Base-by-base conservation (phyloP, 2,113 vertebrate genomes). In the Falco punctatus region DNA sequence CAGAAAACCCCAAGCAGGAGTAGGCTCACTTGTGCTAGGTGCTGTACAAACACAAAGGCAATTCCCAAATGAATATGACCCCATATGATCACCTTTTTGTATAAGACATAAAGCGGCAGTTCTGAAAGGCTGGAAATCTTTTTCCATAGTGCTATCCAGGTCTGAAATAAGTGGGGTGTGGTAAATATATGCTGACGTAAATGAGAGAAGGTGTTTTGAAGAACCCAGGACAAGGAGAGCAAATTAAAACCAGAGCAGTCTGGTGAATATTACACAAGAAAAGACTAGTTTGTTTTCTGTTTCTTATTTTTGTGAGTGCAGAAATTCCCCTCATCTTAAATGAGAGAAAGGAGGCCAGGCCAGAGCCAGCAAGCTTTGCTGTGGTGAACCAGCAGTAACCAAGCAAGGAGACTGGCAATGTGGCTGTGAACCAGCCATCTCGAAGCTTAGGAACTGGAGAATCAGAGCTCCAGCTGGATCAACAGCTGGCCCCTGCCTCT, bases 161-260 rank as follows among this genome's bases (percentile, higher is more conserved):
- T 88, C 87, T 96, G 94, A 87, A 95, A 92, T 94, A 95, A 95
- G 71, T 40, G 87, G 86, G 96, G 91, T 94, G 85, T 97, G 92
- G 95, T 92, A 96, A 91, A 95, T 94, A 91, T 66, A 19, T 14
- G 51, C 84, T 97, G 97, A 97, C 74, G 38, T 95, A 85, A 94
- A 95, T 82, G 62, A 90, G 55, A 71, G 83, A 91, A 97, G 94
- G 94, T 97, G 94, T 97, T 97, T 82, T 90, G 87, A 95, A 95
- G 94, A 91, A 65, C 58, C 32, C 81, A 51, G 67, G 70, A 70
- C 49, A 79, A 74, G 59, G 46, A 96, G 71, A 55, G 74, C 84
- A 96, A 95, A 95, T 96, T 79, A 91, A 95, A 97, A 94, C 64
- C 91, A 94, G 89, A 96, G 66, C 49, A 77, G 46, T 44, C 81